phyloP scores from a whole-genome alignment of 2,797 vertebrate species.

The Orientallactaga sibirica region DNA sequence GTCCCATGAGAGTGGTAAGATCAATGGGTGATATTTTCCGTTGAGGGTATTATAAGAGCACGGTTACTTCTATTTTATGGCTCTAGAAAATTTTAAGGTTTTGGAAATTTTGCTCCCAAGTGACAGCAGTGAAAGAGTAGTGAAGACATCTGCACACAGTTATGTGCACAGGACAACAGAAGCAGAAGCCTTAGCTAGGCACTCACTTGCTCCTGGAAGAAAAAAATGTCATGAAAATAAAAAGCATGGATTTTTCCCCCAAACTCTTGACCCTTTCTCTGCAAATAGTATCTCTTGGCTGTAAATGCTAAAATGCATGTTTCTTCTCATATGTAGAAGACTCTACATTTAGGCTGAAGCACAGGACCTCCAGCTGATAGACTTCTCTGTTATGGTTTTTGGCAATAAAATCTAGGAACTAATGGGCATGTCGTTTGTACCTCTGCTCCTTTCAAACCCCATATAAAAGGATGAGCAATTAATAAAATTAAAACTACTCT shows the following conservation, averaged over 20 bases:
- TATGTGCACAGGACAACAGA: background rate
- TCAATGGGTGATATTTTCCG: background rate
- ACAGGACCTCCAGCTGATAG: background rate
- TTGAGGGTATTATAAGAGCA: background rate
- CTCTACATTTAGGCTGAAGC: background rate
- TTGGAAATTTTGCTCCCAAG: background rate
- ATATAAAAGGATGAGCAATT: background rate
- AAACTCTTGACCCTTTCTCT: background rate
- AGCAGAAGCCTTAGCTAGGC: background rate
- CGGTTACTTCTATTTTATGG: background rate
- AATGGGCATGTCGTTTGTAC: background rate
- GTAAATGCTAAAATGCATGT: background rate
- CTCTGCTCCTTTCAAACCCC: accelerated
- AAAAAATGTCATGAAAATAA: background rate
- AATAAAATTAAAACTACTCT: background rate
- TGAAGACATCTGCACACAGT: background rate
- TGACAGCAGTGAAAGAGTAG: background rate
- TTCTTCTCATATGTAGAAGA: background rate
- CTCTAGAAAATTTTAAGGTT: background rate
- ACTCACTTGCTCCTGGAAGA: background rate
- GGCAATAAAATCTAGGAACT: background rate
- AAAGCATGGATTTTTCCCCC: background rate
- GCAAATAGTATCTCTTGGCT: background rate
- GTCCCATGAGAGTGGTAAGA: background rate
- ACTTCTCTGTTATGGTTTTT: background rate